A percentile compares a stretch with the other conserved stretches of the same genome.
These are phyloP conservation scores for Chloebia gouldiae DNA, from an alignment of 2,113 vertebrate genomes.

Conservation along the genomic window DNA sequence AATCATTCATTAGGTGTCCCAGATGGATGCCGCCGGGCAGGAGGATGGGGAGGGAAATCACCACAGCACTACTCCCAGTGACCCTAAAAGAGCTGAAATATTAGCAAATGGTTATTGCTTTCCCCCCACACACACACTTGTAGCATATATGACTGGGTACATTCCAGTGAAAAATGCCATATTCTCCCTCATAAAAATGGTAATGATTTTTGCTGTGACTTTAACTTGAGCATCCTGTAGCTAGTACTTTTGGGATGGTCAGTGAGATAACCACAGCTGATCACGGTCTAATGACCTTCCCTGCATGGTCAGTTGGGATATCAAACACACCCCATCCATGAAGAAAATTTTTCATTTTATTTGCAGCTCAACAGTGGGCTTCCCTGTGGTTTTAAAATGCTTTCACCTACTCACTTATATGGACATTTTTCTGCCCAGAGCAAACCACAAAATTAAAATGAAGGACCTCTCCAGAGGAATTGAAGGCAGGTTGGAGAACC, in stretches of 20 bases:
- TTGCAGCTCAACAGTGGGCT: not conserved
- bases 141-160: not conserved
- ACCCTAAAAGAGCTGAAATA: not conserved
- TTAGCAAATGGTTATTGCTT: not conserved
- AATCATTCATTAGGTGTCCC: slow-evolving; percentile 36
- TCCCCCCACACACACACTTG: not conserved
- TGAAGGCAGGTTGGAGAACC: not conserved
- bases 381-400: not conserved
- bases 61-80: not conserved
- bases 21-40: not conserved
- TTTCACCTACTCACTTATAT: not conserved
- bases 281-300: not conserved
- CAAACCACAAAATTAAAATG: not conserved
- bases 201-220: not conserved
- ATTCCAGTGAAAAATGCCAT: not conserved
- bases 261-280: not conserved
- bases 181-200: not conserved
- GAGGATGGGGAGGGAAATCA: not conserved
- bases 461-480: not conserved
- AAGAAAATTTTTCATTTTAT: not conserved
- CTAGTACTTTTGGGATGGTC: not conserved
- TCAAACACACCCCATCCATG: not conserved
- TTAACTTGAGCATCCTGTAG: not conserved
- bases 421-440: not conserved
- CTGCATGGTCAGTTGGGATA: not conserved